Conservation (phyloP, 2,888 invertebrate genomes). For the Meganola albula region DNA sequence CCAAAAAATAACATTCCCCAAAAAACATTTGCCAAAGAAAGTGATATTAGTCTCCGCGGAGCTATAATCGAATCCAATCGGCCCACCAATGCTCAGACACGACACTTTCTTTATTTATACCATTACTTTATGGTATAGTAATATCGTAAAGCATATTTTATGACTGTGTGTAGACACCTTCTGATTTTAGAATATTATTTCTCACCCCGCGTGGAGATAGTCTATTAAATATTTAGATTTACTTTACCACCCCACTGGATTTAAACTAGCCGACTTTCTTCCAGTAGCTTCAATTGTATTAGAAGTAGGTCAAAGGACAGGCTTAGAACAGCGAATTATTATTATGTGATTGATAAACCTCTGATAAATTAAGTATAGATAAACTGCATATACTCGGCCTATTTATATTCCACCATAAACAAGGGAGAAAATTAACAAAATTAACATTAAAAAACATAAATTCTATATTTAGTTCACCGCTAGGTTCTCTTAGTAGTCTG, state of each 20-base stretch:
- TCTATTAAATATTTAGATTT: slow-evolving; percentile 15
- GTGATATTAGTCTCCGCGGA: slow-evolving; percentile 76
- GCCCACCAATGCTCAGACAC: slow-evolving; percentile 58
- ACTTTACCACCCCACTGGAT: slow-evolving; percentile 1
- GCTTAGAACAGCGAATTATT: too few relatives aligned
- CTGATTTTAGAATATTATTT: slow-evolving; percentile 42
- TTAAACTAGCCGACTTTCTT: too few relatives aligned
- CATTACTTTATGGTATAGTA: slow-evolving; percentile 52
- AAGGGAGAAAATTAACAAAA: too few relatives aligned
- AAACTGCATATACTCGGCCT: too few relatives aligned
- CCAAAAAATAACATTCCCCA: slow-evolving; percentile 72
- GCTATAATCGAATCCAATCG: slow-evolving; percentile 77
- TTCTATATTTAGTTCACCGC: too few relatives aligned
- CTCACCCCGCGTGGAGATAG: slow-evolving; percentile 21
- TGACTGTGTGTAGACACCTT: slow-evolving; percentile 41
- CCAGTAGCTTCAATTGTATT: too few relatives aligned
- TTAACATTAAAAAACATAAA: too few relatives aligned
- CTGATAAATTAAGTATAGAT: too few relatives aligned
- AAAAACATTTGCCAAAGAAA: slow-evolving; percentile 72
- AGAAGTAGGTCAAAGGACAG: too few relatives aligned
- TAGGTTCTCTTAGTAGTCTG: too few relatives aligned
- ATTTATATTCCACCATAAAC: too few relatives aligned
- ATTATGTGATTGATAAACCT: too few relatives aligned
- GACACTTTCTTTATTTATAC: slow-evolving; percentile 68
- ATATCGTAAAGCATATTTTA: slow-evolving; percentile 63